A percentile compares a stretch with the other conserved stretches of the same genome.
Conservation (phyloP, 1,140 invertebrate species). For the Drosophila insularis region DNA sequence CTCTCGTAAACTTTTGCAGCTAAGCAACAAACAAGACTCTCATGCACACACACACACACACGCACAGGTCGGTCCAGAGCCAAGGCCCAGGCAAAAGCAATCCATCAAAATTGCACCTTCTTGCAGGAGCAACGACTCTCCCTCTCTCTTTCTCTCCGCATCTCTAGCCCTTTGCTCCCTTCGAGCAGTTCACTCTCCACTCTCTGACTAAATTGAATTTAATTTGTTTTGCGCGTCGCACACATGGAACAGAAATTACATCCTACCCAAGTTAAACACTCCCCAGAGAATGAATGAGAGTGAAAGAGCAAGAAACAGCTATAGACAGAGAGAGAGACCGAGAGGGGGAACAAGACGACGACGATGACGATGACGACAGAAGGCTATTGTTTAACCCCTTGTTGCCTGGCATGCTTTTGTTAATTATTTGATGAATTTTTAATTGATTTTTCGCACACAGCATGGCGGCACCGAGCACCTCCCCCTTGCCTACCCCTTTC, state of each 20-base stretch:
- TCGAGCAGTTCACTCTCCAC: background rate
- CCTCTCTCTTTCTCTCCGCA: slow-evolving; percentile 7
- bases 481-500: background rate
- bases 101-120: slow-evolving; percentile 82
- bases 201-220: slow-evolving; percentile 78
- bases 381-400: slow-evolving; percentile 75
- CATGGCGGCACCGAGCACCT: slow-evolving; percentile 48
- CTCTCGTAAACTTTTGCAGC: slow-evolving; percentile 74
- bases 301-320: slow-evolving; percentile 17
- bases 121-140: slow-evolving; percentile 49
- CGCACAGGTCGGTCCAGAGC: slow-evolving; percentile 22
- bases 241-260: slow-evolving; percentile 60
- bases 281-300: slow-evolving; percentile 43
- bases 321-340: slow-evolving; percentile 19
- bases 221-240: slow-evolving; percentile 79
- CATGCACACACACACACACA: slow-evolving; percentile 44
- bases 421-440: slow-evolving; percentile 82
- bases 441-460: slow-evolving; percentile 82
- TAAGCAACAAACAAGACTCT: slow-evolving; percentile 77
- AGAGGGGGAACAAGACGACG: slow-evolving; percentile 11
- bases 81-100: slow-evolving; percentile 63
- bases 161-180: slow-evolving; percentile 9
- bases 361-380: slow-evolving; percentile 20
- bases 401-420: slow-evolving; percentile 73
- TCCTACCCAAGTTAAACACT: slow-evolving; percentile 74